phyloP scores from a whole-genome alignment of 2,113 vertebrate species.

The Callipepla californica region DNA sequence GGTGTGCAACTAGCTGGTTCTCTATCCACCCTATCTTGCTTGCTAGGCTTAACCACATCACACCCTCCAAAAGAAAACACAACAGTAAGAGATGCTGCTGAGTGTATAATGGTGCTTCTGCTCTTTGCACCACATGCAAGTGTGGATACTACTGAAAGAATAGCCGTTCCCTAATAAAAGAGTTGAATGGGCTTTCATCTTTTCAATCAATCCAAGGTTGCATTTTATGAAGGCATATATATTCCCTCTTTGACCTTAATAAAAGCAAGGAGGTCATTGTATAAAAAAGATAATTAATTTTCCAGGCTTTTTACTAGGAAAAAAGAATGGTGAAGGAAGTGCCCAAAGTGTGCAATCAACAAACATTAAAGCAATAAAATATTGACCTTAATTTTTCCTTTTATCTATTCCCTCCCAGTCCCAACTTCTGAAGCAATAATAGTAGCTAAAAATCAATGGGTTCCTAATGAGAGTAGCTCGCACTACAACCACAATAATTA shows the following conservation, averaged over 20 bases:
- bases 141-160: neutral
- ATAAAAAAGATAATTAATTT: neutral
- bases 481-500: conserved; percentile 66
- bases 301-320: neutral
- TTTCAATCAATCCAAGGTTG: conserved; percentile 57
- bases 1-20: neutral
- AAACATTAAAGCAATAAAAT: conserved; percentile 35
- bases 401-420: neutral
- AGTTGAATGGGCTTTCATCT: neutral
- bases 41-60: too few species aligned
- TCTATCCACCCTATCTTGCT: too few species aligned
- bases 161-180: conserved; percentile 25
- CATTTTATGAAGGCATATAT: conserved; percentile 38
- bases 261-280: neutral
- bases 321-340: neutral
- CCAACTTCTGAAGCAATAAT: conserved; percentile 59
- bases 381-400: conserved; percentile 1
- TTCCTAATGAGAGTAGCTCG: conserved; percentile 74
- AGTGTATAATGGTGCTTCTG: neutral
- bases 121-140: neutral
- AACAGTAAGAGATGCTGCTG: neutral
- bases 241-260: conserved; percentile 46
- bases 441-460: conserved; percentile 64
- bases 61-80: neutral
- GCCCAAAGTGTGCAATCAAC: neutral